Base-by-base conservation (phyloP, 2,113 vertebrate species). In the Osmerus mordax region DNA sequence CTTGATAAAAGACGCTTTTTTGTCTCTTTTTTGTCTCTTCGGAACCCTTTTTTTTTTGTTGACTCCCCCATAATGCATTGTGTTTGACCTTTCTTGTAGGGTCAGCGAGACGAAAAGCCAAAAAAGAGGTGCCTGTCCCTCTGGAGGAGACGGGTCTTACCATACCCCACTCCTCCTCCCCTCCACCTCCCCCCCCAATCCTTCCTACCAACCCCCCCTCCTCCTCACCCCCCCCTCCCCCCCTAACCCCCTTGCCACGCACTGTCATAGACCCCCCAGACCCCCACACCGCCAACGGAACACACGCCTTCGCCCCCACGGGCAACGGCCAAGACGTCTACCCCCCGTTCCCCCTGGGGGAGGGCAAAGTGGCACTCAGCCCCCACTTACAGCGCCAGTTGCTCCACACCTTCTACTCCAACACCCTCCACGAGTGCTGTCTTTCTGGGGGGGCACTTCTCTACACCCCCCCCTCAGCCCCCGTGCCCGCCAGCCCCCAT, bases 31-130 rank as follows among this genome's bases (percentile, higher is more conserved):
- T 84, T 86, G 67, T 86, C 62, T 86, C 90, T 86, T 88, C 84
- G 92, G 94, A 93, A 71, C 87, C 85, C 89, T 23, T 23, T 23
- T 92, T 92, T 90, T 90, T 92, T 92, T 90, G 90, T 92, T 92
- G 87, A 94, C 96, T 94, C 96, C 96, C 96, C 96, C 96, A 96
- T 99, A 99, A 99, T 98, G 97, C 97, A 99, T 96, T 99, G 96
- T 99, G 96, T 98, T 97, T 97, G 96, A 96, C 96, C 96, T 98
- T 97, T 96, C 96, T 97, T 97, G 95, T 98, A 98, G 96, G 96
- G 96, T 94, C 95, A 96, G 95, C 96, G 92, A 92, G 95, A 93
- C 94, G 94, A 93, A 96, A 96, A 97, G 94, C 29, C 29, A 32
- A 95, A 95, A 96, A 94, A 95, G 96, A 96, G 93, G 93, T 94